These are phyloP conservation scores for Gallinago undulata DNA, from an alignment of 2,113 vertebrate species.

Conservation along the genomic window DNA sequence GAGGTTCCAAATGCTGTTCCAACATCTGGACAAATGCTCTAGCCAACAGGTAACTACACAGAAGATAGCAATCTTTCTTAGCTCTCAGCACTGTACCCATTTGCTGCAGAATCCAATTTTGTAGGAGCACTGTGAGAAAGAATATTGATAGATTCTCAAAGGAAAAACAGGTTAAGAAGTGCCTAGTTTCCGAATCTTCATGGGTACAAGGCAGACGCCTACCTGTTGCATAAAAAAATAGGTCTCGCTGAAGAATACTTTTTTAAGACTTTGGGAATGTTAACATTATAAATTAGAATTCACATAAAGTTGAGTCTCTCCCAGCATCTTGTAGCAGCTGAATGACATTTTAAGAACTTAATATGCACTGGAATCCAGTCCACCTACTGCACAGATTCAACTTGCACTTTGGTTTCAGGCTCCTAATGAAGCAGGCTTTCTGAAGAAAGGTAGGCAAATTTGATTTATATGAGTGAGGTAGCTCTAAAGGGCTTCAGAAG, in stretches of 20 bases:
- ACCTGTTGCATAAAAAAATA: background rate
- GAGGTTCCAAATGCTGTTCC: background rate
- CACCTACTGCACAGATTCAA: constrained; percentile 13
- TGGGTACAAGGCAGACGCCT: background rate
- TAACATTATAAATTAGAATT: constrained; percentile 8
- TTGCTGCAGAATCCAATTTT: background rate
- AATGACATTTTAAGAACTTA: constrained; percentile 1
- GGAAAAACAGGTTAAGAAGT: background rate
- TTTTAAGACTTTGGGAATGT: background rate
- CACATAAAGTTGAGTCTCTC: background rate
- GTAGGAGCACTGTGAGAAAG: background rate
- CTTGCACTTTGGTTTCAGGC: background rate
- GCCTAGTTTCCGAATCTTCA: background rate
- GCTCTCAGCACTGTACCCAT: background rate
- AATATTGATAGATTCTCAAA: background rate
- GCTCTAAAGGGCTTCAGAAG: constrained; percentile 27
- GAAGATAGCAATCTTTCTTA: background rate
- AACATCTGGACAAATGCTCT: background rate
- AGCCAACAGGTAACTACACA: background rate
- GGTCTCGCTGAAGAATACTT: background rate
- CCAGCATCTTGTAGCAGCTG: background rate
- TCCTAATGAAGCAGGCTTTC: constrained; percentile 40
- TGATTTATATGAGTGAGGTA: constrained; percentile 14
- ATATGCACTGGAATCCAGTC: constrained; percentile 9
- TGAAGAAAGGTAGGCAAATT: constrained; percentile 65